Percentiles rank a stretch among this genome's conserved stretches.
Evolutionary conservation across 2,113 vertebrate species (phyloP).

Genomic region (Holacanthus passer): DNA sequence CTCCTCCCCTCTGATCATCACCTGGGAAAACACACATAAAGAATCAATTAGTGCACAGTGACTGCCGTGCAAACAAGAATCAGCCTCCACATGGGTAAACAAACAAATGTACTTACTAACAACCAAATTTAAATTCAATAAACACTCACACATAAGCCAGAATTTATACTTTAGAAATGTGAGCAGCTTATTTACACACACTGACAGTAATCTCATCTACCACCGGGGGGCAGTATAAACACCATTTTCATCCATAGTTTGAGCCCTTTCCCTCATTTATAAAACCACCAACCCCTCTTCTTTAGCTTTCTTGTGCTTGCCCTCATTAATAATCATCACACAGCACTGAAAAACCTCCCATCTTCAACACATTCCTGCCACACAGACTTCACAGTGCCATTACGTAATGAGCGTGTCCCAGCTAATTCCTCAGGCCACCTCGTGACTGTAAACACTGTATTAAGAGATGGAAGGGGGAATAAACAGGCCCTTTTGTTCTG

Average conservation of each 20-base stretch:
- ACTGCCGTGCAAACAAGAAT: constrained; percentile 4
- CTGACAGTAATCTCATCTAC: background rate
- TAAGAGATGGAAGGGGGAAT: constrained; percentile 42
- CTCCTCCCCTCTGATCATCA: constrained; percentile 91
- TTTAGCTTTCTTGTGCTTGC: constrained; percentile 5
- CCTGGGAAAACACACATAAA: constrained; percentile 78
- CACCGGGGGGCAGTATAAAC: constrained; percentile 62
- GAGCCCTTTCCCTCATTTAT: constrained; percentile 9
- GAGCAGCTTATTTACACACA: background rate
- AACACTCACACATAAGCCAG: background rate
- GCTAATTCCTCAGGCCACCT: constrained; percentile 51
- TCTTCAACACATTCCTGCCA: constrained; percentile 9
- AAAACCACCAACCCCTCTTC: constrained; percentile 26
- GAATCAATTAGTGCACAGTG: constrained; percentile 36
- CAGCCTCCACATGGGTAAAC: background rate
- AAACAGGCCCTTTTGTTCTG: constrained; percentile 63
- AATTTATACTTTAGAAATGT: background rate
- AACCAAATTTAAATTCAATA: background rate
- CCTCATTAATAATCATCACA: constrained; percentile 40
- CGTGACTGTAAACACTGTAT: constrained; percentile 66
- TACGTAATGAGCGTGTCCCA: constrained; percentile 50
- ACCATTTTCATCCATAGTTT: background rate
- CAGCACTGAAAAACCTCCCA: background rate
- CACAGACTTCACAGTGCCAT: constrained; percentile 13
- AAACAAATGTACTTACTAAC: background rate